Evolutionary conservation across 2,113 vertebrate species (phyloP), one percentile per base, ranked within the genome.

Genomic region (Cyanoderma ruficeps): DNA sequence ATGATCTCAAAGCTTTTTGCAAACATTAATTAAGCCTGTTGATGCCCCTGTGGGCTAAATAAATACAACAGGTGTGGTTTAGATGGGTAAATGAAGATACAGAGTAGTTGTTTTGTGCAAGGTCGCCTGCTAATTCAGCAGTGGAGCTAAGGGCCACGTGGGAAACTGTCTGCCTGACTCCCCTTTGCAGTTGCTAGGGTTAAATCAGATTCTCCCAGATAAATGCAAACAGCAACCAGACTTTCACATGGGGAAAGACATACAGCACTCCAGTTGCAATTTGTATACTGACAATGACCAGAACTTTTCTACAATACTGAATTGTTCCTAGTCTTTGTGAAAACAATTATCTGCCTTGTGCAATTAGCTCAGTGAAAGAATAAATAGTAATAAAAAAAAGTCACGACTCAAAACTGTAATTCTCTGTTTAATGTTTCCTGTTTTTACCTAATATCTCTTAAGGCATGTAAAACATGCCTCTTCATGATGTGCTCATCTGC

Each of bases 21-120:
- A 96, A 96, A 96, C 69, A 84, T 96, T 96, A 95, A 94, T 97
- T 97, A 97, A 97, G 83, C 55, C 80, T 96, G 86, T 93, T 69
- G 92, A 89, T 90, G 90, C 78, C 86, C 90, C 86, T 69, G 57
- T 92, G 91, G 91, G 75, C 88, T 97, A 94, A 94, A 88, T 92
- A 95, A 96, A 97, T 92, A 92, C 33, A 82, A 47, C 60, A 91
- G 83, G 47, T 92, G 71, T 7, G 21, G 64, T 93, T 95, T 92
- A 92, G 83, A 93, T 95, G 75, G 44, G 52, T 82, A 81, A 95
- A 79, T 68, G 90, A 90, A 95, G 86, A 92, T 69, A 76, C 39
- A 60, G 65, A 78, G 44, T 70, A 77, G 70, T 88, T 93, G 64
- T 78, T 89, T 79, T 91, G 87, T 70, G 83, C 95, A 96, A 96